Base-by-base conservation (phyloP, 2,797 vertebrate species). In the Cottoperca gobio region DNA sequence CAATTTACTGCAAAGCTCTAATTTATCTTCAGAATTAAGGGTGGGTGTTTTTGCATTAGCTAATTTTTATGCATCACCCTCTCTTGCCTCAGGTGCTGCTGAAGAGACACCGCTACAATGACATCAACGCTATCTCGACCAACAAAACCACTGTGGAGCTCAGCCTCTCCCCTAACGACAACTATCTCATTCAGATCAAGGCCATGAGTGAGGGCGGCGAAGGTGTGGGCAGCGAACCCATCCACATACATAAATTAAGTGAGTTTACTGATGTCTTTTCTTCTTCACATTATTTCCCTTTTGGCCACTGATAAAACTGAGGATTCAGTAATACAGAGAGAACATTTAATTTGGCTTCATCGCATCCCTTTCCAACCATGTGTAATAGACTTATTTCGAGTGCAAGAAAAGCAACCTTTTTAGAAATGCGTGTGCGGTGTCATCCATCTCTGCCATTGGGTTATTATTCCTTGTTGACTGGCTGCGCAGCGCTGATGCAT, bases 161-260 rank as follows among this genome's bases (percentile, higher is more conserved):
- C 61, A 81, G 91, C 73, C 95, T 99, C 24, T 95, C 94, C 2
- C 50, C 92, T 13, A 91, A 91, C 0, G 96, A 97, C 66, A 97
- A 98, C 85, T 99, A 97, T 87, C 84, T 96, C 5, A 95, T 99
- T 67, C 96, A 98, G 91, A 95, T 99, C 55, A 96, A 96, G 85
- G 95, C 96, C 28, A 85, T 94, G 35, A 97, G 94, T 0, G 96
- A 96, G 7, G 97, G 97, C 0, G 97, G 97, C 0, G 96, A 97
- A 31, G 97, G 97, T 5, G 90, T 91, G 43, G 97, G 95, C 86
- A 99, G 97, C 0, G 95, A 97, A 63, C 96, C 96, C 85, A 96
- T 99, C 90, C 94, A 97, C 91, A 97, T 99, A 64, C 97, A 98
- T 81, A 95, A 96, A 77, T 92, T 96, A 72, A 96, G 97, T 99